phyloP scores from a whole-genome alignment of 2,113 vertebrate species.

The Machaerirhynchus nigripectus region DNA sequence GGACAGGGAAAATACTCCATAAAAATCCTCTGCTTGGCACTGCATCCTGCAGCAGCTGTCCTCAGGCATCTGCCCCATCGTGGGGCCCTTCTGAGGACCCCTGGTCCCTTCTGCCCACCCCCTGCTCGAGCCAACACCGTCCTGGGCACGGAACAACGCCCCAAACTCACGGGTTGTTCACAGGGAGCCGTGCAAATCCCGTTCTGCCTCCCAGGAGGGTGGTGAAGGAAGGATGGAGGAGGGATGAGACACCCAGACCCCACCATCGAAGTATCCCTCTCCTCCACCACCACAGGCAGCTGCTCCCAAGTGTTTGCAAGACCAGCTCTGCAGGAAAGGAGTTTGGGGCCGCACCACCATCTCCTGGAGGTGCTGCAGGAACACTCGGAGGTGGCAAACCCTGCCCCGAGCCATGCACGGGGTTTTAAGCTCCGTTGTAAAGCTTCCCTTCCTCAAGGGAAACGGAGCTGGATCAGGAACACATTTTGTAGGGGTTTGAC shows the following conservation, averaged over 20 bases:
- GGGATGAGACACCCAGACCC: neutral
- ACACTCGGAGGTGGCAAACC: neutral
- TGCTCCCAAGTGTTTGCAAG: neutral
- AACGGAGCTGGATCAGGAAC: neutral
- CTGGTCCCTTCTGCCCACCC: neutral
- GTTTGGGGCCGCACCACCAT: neutral
- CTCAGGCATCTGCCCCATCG: neutral
- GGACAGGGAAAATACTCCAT: neutral
- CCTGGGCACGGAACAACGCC: neutral
- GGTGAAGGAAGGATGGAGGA: neutral
- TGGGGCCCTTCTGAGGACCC: neutral
- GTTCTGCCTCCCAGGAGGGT: rapidly evolving
- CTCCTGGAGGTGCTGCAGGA: neutral
- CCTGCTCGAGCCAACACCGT: rapidly evolving
- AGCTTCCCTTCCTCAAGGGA: neutral
- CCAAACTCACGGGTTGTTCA: neutral
- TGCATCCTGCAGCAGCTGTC: neutral
- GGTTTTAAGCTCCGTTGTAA: neutral
- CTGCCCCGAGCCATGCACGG: rapidly evolving
- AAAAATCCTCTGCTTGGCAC: neutral
- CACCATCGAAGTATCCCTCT: neutral
- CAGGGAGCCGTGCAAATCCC: neutral
- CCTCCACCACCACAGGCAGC: neutral
- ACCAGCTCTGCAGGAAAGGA: neutral
- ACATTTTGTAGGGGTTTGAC: neutral